Base-by-base conservation (phyloP, 2,113 vertebrate species). In the Melanerpes aurifrons region DNA sequence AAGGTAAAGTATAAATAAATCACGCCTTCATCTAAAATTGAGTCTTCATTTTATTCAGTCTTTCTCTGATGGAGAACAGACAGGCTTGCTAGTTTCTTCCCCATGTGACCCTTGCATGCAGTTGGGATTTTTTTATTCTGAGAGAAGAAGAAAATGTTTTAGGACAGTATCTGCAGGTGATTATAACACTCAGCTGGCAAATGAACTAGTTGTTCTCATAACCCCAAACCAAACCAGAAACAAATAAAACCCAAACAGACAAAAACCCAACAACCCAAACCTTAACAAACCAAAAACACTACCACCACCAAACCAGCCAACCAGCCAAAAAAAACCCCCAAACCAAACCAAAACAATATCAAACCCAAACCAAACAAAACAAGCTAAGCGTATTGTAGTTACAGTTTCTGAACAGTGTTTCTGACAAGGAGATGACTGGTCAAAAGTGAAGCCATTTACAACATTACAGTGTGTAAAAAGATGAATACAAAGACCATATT, bases 1-100 rank as follows among this genome's bases (percentile, higher is more conserved):
- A 88, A 15, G 25, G 10, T 48, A 64, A 70, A 71, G 4, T 8
- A 70, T 22, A 45, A 85, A 74, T 86, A 86, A 91, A 88, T 71
- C 62, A 69, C 18, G 10, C 83, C 54, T 10, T 10, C 28, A 64
- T 76, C 72, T 56, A 92, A 15, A 22, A 70, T 86, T 91, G 58
- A 86, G 2, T 35, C 32, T 69, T 86, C 26, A 26, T 81, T 88
- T 86, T 58, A 78, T 32, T 58, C 50, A 71, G 19, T 40, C 16
- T 69, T 14, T 69, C 17, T 88, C 50, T 90, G 77, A 92, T 40
- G 26, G 43, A 93, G 67, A 92, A 48, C 74, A 96, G 59, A 47
- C 10, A 96, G 59, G 43, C 9, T 74, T 75, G 24, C 7, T 67
- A 5, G 3, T 82, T 24, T 63, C 47, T 90, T 75, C 15, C 28